Evolutionary conservation across 2,888 invertebrate species (phyloP).

Genomic region (Cephus pulcher): DNA sequence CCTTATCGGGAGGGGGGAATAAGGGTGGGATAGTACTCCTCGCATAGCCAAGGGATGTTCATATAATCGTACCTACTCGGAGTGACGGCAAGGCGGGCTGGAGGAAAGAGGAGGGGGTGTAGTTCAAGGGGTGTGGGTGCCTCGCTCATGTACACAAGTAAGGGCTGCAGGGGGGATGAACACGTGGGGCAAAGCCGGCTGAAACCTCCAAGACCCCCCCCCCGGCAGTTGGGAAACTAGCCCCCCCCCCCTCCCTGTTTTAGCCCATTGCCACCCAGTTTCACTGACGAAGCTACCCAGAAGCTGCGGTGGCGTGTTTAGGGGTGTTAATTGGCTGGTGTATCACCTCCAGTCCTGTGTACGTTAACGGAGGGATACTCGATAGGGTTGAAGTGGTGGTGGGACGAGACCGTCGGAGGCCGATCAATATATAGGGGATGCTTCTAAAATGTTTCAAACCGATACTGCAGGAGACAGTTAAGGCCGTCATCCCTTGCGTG

Average conservation of each 20-base stretch:
- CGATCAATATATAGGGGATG: constrained; percentile 52
- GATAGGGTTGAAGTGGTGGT: constrained; percentile 54
- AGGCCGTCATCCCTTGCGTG: neutral
- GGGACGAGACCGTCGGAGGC: constrained; percentile 53
- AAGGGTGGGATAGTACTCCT: neutral
- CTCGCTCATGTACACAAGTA: neutral
- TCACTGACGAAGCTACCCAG: constrained; percentile 21
- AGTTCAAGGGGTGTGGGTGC: neutral
- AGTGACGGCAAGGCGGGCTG: neutral
- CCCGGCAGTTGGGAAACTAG: neutral
- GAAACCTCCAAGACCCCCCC: neutral
- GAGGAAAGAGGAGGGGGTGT: neutral
- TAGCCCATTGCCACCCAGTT: neutral
- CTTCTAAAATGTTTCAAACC: constrained; percentile 50
- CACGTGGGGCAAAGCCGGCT: neutral
- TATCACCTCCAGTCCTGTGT: constrained; percentile 51
- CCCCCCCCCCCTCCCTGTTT: neutral
- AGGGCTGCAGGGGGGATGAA: too few relatives aligned
- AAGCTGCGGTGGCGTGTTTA: constrained; percentile 51
- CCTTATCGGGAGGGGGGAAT: too few relatives aligned
- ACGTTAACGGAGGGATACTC: constrained; percentile 37
- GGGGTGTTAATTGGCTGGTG: constrained; percentile 61
- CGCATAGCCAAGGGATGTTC: neutral
- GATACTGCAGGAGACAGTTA: constrained; percentile 28
- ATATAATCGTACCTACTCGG: neutral